Base-by-base conservation (phyloP, 1,140 invertebrate species). In the Hylaeus volcanicus region DNA sequence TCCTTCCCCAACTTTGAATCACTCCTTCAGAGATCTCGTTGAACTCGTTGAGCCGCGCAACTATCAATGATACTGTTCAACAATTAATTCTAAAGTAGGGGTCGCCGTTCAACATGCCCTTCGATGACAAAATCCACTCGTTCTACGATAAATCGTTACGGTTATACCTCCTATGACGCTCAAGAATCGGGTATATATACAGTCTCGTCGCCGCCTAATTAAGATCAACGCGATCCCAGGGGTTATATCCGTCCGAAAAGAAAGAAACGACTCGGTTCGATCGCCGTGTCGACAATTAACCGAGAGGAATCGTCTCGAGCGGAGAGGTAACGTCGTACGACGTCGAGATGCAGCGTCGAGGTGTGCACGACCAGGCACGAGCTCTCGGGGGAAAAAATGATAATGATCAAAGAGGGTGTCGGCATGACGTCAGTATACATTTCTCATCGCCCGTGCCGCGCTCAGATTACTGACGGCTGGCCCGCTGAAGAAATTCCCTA, bases 401-500 rank as follows among this genome's bases (percentile, higher is more conserved):
- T 83, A 86, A 87, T 87, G 79, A 86, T 89, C 83, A 88, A 87
- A 81, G 83, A 85, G 82, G 80, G 76, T 86, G 86, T 84, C 80
- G 82, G 83, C 79, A 72, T 68, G 80, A 86, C 75, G 72, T 88
- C 83, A 79, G 71, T 68, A 71, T 63, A 71, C 77, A 87, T 89
- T 87, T 86, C 84, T 89, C 83, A 86, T 82, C 86, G 81, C 69
- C 15, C 76, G 66, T 74, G 56, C 64, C 51, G 60, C 56, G 72
- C 70, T 83, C 86, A 80, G 71, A 83, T 81, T 79, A 82, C 81
- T 74, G 73, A 86, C 81, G 64, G 74, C 78, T 69, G 53, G 60
- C 12, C 75, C 61, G 69, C 65, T 45, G 43, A 82, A 88, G 72
- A 82, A 78, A 84, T 79, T 72, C 79, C 69, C 64, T 55, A 75